Conservation (phyloP, 2,888 invertebrate species). For the Nomada fabriciana region DNA sequence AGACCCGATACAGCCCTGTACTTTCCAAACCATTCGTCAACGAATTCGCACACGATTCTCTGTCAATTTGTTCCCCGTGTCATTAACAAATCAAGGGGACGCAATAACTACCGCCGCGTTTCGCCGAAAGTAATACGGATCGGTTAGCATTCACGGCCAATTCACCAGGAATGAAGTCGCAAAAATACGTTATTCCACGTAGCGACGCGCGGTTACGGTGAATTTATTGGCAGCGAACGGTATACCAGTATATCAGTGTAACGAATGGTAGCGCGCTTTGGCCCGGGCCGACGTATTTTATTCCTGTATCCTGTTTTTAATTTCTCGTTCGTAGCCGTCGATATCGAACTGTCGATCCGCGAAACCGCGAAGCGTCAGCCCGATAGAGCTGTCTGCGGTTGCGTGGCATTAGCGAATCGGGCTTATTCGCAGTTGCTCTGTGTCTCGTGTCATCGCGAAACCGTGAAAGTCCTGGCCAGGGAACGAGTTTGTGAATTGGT, state of each 20-base stretch:
- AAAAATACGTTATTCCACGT: conserved; percentile 46
- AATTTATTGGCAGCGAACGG: conserved; percentile 55
- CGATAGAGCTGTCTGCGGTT: conserved; percentile 70
- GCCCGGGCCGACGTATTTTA: conserved; percentile 51
- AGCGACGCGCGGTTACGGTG: conserved; percentile 36
- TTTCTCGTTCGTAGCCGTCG: conserved; percentile 56
- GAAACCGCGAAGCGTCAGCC: conserved; percentile 68
- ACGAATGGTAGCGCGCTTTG: conserved; percentile 30
- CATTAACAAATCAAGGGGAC: not conserved
- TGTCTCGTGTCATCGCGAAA: conserved; percentile 51
- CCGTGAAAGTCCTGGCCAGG: conserved; percentile 53
- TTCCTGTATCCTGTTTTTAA: conserved; percentile 62
- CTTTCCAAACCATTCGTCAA: not conserved
- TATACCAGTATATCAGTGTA: conserved; percentile 51
- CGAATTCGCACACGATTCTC: not conserved
- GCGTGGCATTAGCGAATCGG: conserved; percentile 69
- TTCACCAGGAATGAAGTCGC: conserved; percentile 44
- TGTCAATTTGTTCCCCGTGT: conserved; percentile 1
- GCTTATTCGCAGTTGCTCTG: conserved; percentile 44
- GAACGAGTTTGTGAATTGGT: conserved; percentile 55
- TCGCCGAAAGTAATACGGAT: conserved; percentile 27
- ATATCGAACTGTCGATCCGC: conserved; percentile 66
- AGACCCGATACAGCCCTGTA: no score
- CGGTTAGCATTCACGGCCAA: conserved; percentile 8
- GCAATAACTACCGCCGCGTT: conserved; percentile 33